phyloP scores from a whole-genome alignment of 2,797 vertebrate species.

The Astyanax mexicanus region DNA sequence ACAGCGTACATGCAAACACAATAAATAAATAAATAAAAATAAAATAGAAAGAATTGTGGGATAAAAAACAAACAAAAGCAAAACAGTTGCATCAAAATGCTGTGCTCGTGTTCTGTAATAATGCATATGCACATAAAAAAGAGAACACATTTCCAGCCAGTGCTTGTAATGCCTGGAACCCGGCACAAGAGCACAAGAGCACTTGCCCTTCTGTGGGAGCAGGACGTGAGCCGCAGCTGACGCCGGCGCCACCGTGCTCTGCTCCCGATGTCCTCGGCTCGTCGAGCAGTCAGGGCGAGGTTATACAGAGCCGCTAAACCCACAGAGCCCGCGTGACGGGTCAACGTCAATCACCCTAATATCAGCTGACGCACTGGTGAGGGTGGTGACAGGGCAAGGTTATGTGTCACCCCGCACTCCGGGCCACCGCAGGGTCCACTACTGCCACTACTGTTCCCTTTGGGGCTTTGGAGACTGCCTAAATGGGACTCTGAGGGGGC shows the following conservation, averaged over 20 bases:
- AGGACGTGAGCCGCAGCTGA: conserved; percentile 63
- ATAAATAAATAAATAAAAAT: conserved; percentile 24
- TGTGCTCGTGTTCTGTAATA: conserved; percentile 34
- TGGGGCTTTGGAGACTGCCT: conserved; percentile 57
- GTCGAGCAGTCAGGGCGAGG: conserved; percentile 73
- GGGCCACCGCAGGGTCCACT: conserved; percentile 70
- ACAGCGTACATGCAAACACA: conserved; percentile 26
- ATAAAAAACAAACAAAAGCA: not conserved
- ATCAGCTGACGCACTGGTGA: conserved; percentile 77
- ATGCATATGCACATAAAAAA: conserved; percentile 30
- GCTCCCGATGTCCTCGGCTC: conserved; percentile 74
- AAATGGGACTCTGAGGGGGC: conserved; percentile 25
- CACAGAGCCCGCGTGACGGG: conserved; percentile 66
- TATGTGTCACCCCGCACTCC: conserved; percentile 79
- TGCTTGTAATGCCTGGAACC: conserved; percentile 56
- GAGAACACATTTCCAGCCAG: conserved; percentile 4
- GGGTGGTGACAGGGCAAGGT: conserved; percentile 85
- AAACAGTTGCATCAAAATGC: conserved; percentile 24
- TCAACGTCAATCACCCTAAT: conserved; percentile 83
- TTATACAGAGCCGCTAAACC: conserved; percentile 79
- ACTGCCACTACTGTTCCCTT: conserved; percentile 55
- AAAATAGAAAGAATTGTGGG: not conserved
- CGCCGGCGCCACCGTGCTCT: conserved; percentile 66
- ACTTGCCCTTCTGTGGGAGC: conserved; percentile 65
- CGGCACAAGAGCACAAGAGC: conserved; percentile 54